phyloP scores from a whole-genome alignment of 2,888 invertebrate species.

The Drosophila histrio region DNA sequence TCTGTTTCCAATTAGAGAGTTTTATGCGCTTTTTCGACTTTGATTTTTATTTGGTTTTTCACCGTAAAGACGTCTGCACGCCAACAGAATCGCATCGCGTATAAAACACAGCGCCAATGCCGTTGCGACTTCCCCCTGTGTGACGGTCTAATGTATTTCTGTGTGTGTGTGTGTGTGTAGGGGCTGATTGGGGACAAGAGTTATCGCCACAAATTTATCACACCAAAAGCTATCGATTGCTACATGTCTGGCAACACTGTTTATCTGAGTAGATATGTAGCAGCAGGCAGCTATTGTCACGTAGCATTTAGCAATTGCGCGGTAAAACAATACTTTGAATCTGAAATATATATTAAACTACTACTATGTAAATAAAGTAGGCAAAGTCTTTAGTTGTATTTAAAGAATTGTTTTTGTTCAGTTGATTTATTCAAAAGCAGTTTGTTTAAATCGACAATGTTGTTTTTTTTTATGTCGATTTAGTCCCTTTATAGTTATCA shows the following conservation, averaged over 20 bases:
- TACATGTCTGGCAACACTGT: slow-evolving; percentile 21
- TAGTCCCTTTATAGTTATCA: slow-evolving; percentile 64
- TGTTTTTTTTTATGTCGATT: slow-evolving; percentile 44
- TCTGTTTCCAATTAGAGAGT: slow-evolving; percentile 34
- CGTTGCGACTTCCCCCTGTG: slow-evolving; percentile 42
- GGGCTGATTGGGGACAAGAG: slow-evolving; percentile 38
- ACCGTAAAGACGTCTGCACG: slow-evolving; percentile 62
- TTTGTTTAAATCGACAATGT: slow-evolving; percentile 50
- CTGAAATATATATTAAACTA: background rate
- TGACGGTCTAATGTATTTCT: slow-evolving; percentile 1
- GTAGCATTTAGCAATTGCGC: background rate
- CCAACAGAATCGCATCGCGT: slow-evolving; percentile 60
- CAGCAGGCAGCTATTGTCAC: slow-evolving; percentile 35
- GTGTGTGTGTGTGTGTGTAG: slow-evolving; percentile 22
- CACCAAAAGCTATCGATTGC: slow-evolving; percentile 15
- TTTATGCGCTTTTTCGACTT: slow-evolving; percentile 40
- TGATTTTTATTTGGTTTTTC: slow-evolving; percentile 15
- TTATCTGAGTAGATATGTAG: slow-evolving; percentile 7
- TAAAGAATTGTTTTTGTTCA: slow-evolving; percentile 49
- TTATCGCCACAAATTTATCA: slow-evolving; percentile 26
- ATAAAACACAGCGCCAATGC: slow-evolving; percentile 49
- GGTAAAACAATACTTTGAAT: background rate
- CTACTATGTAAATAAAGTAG: background rate
- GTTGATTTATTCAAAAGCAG: slow-evolving; percentile 72
- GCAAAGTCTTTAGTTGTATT: background rate